Base-by-base conservation (phyloP, 2,888 invertebrate genomes). In the Melanotus villosus region DNA sequence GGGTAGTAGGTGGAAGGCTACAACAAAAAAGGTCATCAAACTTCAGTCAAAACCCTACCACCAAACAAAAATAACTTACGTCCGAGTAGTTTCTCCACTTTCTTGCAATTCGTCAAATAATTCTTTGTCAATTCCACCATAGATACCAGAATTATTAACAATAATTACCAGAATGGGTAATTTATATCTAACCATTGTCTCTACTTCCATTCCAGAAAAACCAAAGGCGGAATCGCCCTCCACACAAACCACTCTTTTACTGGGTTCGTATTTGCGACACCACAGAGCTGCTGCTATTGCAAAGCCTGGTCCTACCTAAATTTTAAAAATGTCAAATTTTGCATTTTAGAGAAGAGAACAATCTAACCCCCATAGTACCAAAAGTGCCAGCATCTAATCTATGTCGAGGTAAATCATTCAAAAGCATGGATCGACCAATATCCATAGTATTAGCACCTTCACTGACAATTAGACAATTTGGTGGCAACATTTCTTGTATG, bases 391-490 rank as follows among this genome's bases (percentile, higher is more conserved):
- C 98, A 84, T 98, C 98, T 2, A 98, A 87, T 68, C 98, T 89
- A 81, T 96, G 97, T 43, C 97, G 87, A 0, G 98, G 95, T 73
- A 91, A 86, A 76, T 89, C 89, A 83, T 98, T 97, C n/a, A 92
- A 86, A 34, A 98, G 85, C 85, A 98, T 90, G 0, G 96, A 91
- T 47, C 98, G 89, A 0, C 98, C 98, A 80, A 98, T 98, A 82
- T 99, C 98, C 99, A 99, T 99, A 0, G 98, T 99, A 84, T 98
- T 98, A 32, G 98, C 98, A 18, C 98, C 99, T 86, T 99, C 98
- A 81, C 97, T 98, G 23, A 98, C 94, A 69, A 99, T 95, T 12
- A 98, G 90, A 3, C 93, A 91, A 85, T 98, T 93, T 80, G 89
- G 87, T 0, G 96, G 95, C 66, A 96, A 88, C 63, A 88, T 84